Base-by-base conservation (phyloP, 2,797 vertebrate species). In the Scomberomorus guttatus region DNA sequence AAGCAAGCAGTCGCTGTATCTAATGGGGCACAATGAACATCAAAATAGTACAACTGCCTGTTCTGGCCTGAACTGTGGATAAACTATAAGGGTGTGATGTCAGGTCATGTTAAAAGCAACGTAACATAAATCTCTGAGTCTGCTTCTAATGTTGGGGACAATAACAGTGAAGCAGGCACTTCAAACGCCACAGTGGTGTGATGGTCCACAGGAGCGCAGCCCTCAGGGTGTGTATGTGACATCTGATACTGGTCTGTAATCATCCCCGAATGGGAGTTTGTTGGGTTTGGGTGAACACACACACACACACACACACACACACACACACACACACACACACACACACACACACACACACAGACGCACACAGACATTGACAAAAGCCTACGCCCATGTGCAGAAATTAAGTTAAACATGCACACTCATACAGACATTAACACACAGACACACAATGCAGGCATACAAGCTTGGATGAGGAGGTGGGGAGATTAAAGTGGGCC, bases 191-290 rank as follows among this genome's bases (percentile, higher is more conserved):
- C 50, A 58, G 56, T 54, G 72, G 82, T 81, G 87, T 92, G 91
- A 93, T 87, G 87, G 87, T 92, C 87, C 87, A 91, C 90, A 93
- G 89, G 82, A 93, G 87, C 83, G 55, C 69, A 58, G 87, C 74
- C 84, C 75, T 72, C 17, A 22, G 86, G 83, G 86, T 82, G 90
- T 75, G 88, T 75, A 34, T 48, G 57, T 15, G 92, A 89, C 87
- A 94, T 79, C 32, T 1, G 88, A 93, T 87, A 85, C 82, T 0
- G 5, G 57, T 61, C 66, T 90, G 81, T 89, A 92, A 93, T 93
- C 92, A 90, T 84, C 89, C 27, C 72, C 5, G 62, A 83, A 88
- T 85, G 89, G 66, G 75, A 81, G 74, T 85, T 85, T 88, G 82
- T 85, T 79, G 75, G 78, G 81, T 87, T 89, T 84, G 86, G 82